Conservation (phyloP, 2,113 vertebrate genomes). For the Anoura caudifer region DNA sequence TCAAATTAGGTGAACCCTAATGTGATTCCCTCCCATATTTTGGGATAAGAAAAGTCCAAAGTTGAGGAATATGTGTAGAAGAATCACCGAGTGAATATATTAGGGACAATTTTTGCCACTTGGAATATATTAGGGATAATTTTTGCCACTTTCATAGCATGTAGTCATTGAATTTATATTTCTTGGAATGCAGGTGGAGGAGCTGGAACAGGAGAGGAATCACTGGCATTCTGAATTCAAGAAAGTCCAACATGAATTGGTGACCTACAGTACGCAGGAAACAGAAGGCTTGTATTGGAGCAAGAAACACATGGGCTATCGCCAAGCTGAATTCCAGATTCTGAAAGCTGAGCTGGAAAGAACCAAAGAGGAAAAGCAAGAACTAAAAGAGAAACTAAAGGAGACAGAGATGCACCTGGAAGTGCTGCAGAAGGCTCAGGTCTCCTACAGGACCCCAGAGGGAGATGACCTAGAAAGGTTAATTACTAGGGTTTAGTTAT, state of each 20-base stretch:
- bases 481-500: conserved; percentile 70
- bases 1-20: neutral
- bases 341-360: conserved; percentile 72
- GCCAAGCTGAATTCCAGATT: conserved; percentile 73
- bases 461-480: conserved; percentile 69
- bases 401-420: conserved; percentile 53
- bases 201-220: conserved; percentile 71
- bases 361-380: conserved; percentile 70
- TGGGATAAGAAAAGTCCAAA: neutral
- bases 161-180: conserved; percentile 54
- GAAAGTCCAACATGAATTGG: conserved; percentile 74
- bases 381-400: conserved; percentile 63
- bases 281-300: conserved; percentile 73
- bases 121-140: neutral
- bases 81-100: neutral
- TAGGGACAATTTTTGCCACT: neutral
- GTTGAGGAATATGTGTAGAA: neutral
- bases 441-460: conserved; percentile 69
- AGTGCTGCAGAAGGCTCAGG: conserved; percentile 63
- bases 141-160: neutral
- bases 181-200: conserved; percentile 69
- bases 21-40: neutral
- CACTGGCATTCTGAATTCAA: conserved; percentile 76
- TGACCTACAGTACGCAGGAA: conserved; percentile 63
- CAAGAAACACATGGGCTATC: conserved; percentile 73